Base-by-base conservation (phyloP, 2,113 vertebrate species). In the Sapayoa aenigma region DNA sequence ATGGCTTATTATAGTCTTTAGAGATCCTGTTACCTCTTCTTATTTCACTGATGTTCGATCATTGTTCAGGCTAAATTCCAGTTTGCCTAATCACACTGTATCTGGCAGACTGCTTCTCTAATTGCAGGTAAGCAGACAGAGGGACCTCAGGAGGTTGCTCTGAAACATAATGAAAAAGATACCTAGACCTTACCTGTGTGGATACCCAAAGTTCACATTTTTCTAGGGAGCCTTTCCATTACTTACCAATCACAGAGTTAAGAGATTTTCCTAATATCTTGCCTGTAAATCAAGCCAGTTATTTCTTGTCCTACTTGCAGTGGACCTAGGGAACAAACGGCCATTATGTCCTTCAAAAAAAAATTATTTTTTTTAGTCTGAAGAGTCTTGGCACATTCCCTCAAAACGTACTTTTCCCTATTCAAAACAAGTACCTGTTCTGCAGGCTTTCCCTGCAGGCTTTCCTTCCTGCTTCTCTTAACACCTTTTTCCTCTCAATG, bases 241-340 rank as follows among this genome's bases (percentile, higher is more conserved):
- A 35, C 68, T 50, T 59, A 74, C 42, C 47, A 84, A 31, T 56
- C 6, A 5, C 28, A 73, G 41, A 62, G 46, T 76, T 84, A 55
- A 74, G 94, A 67, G 9, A 65, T 86, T 87, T 84, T 89, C 60
- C 80, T 78, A 90, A 33, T 52, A 77, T 37, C 59, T 80, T 67
- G 68, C 67, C 72, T 80, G 30, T 80, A 93, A 95, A 88, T 55
- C 11, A 90, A 92, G 39, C 42, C 79, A 77, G 47, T 39, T 93
- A 60, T 25, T 87, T 76, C 84, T 82, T 74, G 92, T 50, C 79
- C 94, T 79, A 69, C 42, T 93, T 90, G 50, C 58, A 93, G 62
- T 2, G 14, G 78, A 79, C 55, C n/a, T 24, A 55, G 28, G 56
- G 73, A 94, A 94, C 72, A 95, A 90, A 20, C 0, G 0, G 60